These are phyloP conservation scores for Chaenogobius annularis DNA, from an alignment of 2,113 vertebrate genomes.

Conservation along the genomic window DNA sequence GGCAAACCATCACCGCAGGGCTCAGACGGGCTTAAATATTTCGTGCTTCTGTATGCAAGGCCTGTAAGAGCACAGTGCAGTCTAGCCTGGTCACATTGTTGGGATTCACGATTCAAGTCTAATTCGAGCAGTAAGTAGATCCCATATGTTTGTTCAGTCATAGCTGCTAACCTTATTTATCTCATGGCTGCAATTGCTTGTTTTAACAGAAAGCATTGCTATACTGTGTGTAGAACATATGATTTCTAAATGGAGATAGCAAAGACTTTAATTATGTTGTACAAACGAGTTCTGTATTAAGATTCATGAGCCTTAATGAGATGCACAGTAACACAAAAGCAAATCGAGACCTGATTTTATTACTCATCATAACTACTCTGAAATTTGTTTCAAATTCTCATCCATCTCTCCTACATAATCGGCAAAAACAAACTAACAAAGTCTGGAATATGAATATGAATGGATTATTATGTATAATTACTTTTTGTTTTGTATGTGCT, in stretches of 20 bases:
- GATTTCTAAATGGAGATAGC: neutral
- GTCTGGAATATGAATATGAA: neutral
- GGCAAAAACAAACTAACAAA: neutral
- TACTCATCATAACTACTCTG: neutral
- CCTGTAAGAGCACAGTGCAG: constrained; percentile 16
- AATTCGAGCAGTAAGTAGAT: constrained; percentile 31
- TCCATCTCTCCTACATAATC: neutral
- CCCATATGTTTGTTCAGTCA: neutral
- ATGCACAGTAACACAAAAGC: neutral
- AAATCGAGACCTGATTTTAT: neutral
- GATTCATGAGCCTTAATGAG: neutral
- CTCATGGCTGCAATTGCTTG: neutral
- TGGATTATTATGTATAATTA: neutral
- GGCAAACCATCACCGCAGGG: neutral
- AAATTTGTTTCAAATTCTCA: neutral
- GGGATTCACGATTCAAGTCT: constrained; percentile 8
- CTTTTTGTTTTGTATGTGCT: neutral
- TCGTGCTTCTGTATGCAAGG: constrained; percentile 36
- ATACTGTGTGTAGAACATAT: neutral
- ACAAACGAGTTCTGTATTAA: neutral
- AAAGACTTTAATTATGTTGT: neutral
- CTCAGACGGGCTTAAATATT: constrained; percentile 32
- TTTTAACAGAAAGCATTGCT: neutral
- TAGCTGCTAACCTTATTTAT: neutral
- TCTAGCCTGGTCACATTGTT: neutral